Evolutionary conservation across 2,888 invertebrate species (phyloP).

Genomic region (Calameuta filiformis): DNA sequence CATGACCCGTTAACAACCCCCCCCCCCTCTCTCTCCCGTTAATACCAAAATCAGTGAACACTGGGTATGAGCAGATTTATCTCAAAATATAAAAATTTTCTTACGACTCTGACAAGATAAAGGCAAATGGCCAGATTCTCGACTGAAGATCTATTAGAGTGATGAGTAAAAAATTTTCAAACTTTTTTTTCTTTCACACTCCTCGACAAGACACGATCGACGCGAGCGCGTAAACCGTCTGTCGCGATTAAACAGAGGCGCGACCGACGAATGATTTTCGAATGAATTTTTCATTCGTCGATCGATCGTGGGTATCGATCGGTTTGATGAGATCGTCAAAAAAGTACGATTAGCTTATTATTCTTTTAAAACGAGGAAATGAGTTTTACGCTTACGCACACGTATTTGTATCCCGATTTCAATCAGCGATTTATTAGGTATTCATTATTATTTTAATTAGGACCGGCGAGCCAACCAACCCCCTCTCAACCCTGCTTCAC

Average conservation of each 20-base stretch:
- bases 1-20: neutral
- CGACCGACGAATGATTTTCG: constrained; percentile 27
- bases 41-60: neutral
- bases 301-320: constrained; percentile 26
- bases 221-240: neutral
- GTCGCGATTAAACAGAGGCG: neutral
- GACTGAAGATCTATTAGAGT: no score
- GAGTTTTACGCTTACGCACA: constrained; percentile 40
- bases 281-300: constrained; percentile 39
- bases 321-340: constrained; percentile 32
- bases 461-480: neutral
- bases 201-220: neutral
- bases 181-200: neutral
- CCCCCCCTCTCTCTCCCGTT: neutral
- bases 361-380: constrained; percentile 52
- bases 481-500: neutral
- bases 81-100: neutral
- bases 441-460: constrained; percentile 54
- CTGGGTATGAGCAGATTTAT: neutral
- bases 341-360: constrained; percentile 46
- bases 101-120: neutral
- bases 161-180: neutral
- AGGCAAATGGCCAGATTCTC: neutral
- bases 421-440: constrained; percentile 55
- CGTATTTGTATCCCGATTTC: constrained; percentile 38